Conservation (phyloP, 2,797 vertebrate genomes). For the Sebastes steindachneri region DNA sequence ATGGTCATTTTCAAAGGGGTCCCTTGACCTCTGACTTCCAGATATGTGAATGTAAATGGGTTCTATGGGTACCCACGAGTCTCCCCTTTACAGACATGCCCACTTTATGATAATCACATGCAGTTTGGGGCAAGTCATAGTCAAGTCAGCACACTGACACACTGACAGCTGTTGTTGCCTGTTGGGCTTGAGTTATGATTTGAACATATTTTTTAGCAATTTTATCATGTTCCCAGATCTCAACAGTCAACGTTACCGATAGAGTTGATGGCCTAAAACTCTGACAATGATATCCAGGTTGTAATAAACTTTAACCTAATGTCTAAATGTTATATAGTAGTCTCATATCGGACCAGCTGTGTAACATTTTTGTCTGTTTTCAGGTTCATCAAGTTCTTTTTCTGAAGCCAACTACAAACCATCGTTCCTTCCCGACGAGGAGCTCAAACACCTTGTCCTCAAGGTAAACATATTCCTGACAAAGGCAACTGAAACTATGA, state of each 20-base stretch:
- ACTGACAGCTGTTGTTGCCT: too few relatives aligned
- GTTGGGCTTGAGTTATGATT: too few relatives aligned
- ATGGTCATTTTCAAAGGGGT: too few relatives aligned
- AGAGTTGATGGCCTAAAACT: not conserved
- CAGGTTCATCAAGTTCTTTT: conserved; percentile 88
- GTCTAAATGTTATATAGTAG: not conserved
- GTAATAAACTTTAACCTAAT: not conserved
- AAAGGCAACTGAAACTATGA: not conserved
- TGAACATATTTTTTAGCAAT: not conserved
- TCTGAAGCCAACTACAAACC: conserved; percentile 89
- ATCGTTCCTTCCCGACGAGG: conserved; percentile 92
- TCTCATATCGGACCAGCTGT: not conserved
- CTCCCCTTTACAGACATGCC: too few relatives aligned
- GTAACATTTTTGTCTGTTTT: conserved; percentile 24
- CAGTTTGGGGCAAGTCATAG: too few relatives aligned
- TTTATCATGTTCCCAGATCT: not conserved
- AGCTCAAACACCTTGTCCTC: conserved; percentile 92
- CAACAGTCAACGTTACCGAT: not conserved
- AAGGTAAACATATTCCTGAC: conserved; percentile 80
- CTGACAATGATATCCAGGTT: not conserved
- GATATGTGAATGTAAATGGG: too few relatives aligned
- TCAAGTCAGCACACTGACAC: too few relatives aligned
- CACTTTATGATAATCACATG: too few relatives aligned
- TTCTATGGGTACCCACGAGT: too few relatives aligned
- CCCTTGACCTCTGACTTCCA: too few relatives aligned